phyloP scores from a whole-genome alignment of 2,888 invertebrate genomes.

The Rhogogaster chlorosoma region DNA sequence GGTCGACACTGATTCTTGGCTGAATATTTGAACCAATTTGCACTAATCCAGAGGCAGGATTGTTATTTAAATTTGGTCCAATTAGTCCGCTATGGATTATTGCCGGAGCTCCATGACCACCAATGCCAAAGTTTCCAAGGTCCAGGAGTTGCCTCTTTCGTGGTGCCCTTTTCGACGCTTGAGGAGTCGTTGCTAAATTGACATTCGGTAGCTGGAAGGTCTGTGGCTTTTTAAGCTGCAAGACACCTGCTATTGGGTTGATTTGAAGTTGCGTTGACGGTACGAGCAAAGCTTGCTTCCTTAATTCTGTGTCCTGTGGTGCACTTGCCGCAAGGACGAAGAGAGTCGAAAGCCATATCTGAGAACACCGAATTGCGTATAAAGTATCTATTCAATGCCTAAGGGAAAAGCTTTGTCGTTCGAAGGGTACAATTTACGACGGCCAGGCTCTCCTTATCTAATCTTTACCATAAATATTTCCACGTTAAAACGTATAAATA shows the following conservation, averaged over 20 bases:
- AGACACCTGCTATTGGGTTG: background rate
- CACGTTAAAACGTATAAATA: background rate
- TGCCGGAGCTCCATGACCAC: background rate
- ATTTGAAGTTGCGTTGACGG: background rate
- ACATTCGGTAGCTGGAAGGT: background rate
- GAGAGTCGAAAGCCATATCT: constrained; percentile 41
- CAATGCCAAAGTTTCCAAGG: constrained; percentile 31
- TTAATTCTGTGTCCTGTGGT: constrained; percentile 6
- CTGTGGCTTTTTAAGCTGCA: background rate
- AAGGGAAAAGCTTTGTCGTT: background rate
- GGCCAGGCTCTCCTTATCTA: background rate
- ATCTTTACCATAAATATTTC: background rate
- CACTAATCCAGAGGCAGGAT: background rate
- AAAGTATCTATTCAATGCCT: background rate
- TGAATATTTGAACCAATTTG: constrained; percentile 11
- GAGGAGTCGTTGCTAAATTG: background rate
- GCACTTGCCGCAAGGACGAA: constrained; percentile 13
- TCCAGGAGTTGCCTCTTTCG: constrained; percentile 29
- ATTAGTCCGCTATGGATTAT: background rate
- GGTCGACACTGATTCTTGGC: constrained; percentile 29
- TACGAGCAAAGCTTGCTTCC: background rate
- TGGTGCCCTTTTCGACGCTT: background rate
- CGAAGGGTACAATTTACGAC: background rate
- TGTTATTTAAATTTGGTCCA: background rate
- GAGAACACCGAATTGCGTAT: background rate